Conservation (phyloP, 1,140 invertebrate genomes). For the Hylaeus anthracinus region DNA sequence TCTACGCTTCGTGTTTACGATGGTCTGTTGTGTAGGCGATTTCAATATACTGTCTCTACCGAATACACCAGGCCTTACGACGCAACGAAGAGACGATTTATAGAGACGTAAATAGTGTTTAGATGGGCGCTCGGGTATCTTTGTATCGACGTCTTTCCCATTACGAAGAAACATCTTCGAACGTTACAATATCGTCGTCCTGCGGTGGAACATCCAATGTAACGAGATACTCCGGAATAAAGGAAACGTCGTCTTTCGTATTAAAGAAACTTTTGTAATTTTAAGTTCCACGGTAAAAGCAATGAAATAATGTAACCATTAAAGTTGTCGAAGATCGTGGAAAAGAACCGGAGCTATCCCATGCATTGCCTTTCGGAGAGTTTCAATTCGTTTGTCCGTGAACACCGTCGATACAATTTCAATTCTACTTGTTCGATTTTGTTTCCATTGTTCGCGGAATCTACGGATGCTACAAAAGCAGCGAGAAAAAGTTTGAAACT, state of each 20-base stretch:
- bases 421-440: neutral
- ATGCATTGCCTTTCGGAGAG: neutral
- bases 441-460: no score
- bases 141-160: neutral
- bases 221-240: neutral
- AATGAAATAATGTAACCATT: constrained; percentile 3
- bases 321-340: neutral
- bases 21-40: no score
- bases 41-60: no score
- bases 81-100: neutral
- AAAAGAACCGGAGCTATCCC: neutral
- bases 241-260: neutral
- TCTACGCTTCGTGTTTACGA: no score
- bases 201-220: neutral
- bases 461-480: no score
- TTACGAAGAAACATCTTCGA: neutral
- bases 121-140: neutral
- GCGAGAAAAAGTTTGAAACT: neutral
- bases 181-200: neutral
- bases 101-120: neutral
- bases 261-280: constrained; percentile 4
- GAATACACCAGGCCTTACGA: no score
- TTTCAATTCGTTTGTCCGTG: neutral
- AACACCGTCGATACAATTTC: constrained; percentile 6
- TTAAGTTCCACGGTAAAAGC: neutral